These are phyloP conservation scores for Ichneumon xanthorius DNA, from an alignment of 2,888 invertebrate species.

Conservation along the genomic window DNA sequence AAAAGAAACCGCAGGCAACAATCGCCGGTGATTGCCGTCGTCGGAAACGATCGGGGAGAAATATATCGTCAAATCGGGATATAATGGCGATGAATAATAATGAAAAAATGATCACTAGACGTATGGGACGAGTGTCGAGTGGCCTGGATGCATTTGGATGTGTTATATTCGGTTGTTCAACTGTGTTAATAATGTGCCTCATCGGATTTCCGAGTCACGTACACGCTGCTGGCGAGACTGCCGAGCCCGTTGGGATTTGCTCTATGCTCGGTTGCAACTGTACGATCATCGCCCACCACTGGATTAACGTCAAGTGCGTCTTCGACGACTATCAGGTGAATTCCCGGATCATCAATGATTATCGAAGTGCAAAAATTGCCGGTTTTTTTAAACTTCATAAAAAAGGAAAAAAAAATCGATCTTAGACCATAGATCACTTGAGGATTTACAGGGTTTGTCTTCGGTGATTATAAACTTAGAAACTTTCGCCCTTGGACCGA, in stretches of 20 bases:
- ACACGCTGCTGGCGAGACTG: conserved; percentile 64
- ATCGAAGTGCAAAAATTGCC: not conserved
- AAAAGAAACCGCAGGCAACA: not conserved
- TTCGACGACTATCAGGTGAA: conserved; percentile 88
- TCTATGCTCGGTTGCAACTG: conserved; percentile 88
- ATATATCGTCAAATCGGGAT: conserved; percentile 23
- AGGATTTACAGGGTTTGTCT: not conserved
- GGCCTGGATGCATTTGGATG: conserved; percentile 74
- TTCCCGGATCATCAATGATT: conserved; percentile 66
- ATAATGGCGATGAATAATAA: conserved; percentile 46
- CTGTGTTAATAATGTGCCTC: conserved; percentile 74
- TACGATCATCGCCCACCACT: conserved; percentile 86
- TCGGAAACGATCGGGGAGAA: conserved; percentile 22
- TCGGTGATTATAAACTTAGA: not conserved
- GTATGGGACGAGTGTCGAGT: conserved; percentile 66
- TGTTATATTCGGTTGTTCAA: conserved; percentile 68
- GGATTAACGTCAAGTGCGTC: conserved; percentile 89
- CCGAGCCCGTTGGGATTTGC: conserved; percentile 85
- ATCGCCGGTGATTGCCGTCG: not conserved
- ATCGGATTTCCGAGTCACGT: conserved; percentile 67
- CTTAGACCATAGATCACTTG: not conserved
- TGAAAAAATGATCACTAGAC: conserved; percentile 54
- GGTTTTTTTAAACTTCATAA: not conserved
- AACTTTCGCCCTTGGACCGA: not conserved
- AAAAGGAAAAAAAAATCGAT: not conserved